phyloP scores from a whole-genome alignment of 2,888 invertebrate genomes.

The Papilio protenor region DNA sequence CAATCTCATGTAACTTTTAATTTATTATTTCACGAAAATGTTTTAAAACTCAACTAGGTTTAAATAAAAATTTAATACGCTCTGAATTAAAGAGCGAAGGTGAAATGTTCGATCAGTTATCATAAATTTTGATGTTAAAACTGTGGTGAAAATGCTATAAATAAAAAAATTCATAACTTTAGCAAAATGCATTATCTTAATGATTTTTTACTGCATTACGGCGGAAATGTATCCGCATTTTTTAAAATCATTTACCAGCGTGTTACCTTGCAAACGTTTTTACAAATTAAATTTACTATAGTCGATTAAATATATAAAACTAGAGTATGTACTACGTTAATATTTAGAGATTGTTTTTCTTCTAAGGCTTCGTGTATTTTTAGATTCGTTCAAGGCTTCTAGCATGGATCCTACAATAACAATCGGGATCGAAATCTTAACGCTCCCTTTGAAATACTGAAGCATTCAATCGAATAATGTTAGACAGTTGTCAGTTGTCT shows the following conservation, averaged over 20 bases:
- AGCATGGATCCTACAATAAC: constrained; percentile 1
- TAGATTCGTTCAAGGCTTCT: neutral
- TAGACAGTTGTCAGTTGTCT: neutral
- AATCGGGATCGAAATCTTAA: constrained; percentile 4
- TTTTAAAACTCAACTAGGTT: neutral
- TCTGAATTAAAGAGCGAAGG: neutral
- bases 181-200: constrained; percentile 8
- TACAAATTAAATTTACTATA: neutral
- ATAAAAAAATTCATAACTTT: neutral
- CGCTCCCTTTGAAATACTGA: neutral
- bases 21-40: neutral
- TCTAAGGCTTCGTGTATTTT: neutral
- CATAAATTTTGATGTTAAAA: neutral
- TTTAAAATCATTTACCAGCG: neutral
- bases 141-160: neutral
- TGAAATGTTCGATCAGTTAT: neutral
- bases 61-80: neutral
- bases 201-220: neutral
- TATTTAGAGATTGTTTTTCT: neutral
- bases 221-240: neutral
- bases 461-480: neutral
- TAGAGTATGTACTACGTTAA: neutral
- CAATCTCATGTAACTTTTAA: constrained; percentile 19
- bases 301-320: neutral
- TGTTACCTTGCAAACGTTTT: neutral